Evolutionary conservation across 2,797 vertebrate genomes (phyloP), one percentile per base, ranked within the genome.

Genomic region (Aulostomus chinensis): DNA sequence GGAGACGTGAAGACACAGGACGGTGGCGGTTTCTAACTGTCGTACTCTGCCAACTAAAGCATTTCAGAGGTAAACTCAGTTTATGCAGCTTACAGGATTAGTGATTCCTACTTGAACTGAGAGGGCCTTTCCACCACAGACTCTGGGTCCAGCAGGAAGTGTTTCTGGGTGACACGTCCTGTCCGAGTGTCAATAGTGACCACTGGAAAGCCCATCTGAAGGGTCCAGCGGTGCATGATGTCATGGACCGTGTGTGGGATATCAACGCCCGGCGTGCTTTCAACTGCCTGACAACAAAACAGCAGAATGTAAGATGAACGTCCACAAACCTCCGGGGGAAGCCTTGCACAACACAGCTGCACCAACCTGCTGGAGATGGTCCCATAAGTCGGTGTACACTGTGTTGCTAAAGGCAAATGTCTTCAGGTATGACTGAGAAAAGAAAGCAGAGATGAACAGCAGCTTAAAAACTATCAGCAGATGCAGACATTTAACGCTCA

Each of bases 151-250:
- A 97, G 58, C 17, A 98, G 91, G 76, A 99, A 99, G 84, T 99
- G 95, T 21, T 82, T 24, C 87, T 99, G 97, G 30, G 1, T 79
- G 73, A 98, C 0, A 0, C 0, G 0, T 53, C 97, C 96, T 0
- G 30, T 88, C 1, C 0, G 0, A 1, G 95, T 98, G 76, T 98
- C 1, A 7, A 96, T 85, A 0, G 90, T 95, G 52, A 99, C 73
- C 35, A 98, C 69, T 0, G 97, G 97, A 66, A 94, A 99, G 45
- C 97, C 97, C 96, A 99, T 99, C 80, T 99, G 97, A 21, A 96
- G 92, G 0, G 80, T 94, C 97, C 97, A 99, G 50, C 89, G 91
- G 56, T 94, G 91, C 97, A 98, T 99, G 80, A 99, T 97, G 13
- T 24, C 0, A 0, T 80, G 49, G 62, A 99, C 70, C 0, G 0